These are phyloP conservation scores for Idaea dimidiata DNA, from an alignment of 2,888 invertebrate genomes.

Conservation along the genomic window DNA sequence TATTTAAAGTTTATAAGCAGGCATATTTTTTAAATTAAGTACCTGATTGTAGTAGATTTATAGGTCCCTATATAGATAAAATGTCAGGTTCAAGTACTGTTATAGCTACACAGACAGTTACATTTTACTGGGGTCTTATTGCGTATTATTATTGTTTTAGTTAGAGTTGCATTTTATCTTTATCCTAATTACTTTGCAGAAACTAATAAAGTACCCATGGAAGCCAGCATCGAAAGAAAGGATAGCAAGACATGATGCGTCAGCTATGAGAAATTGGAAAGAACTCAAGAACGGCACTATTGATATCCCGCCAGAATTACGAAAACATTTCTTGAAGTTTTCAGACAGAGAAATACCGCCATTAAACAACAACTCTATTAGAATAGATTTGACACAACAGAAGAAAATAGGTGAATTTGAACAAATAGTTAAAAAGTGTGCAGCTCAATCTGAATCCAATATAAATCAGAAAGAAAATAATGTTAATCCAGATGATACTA, in stretches of 20 bases:
- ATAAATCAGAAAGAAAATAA: not conserved
- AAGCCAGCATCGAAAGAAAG: slow-evolving; percentile 77
- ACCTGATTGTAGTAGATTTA: no score
- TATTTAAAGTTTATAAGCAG: no score
- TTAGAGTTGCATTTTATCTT: not conserved
- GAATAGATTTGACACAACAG: slow-evolving; percentile 52
- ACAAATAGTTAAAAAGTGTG: slow-evolving; percentile 69
- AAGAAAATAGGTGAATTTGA: slow-evolving; percentile 69
- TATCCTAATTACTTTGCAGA: slow-evolving; percentile 56
- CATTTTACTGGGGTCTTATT: no score
- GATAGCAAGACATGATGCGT: slow-evolving; percentile 83
- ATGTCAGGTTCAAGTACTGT: no score
- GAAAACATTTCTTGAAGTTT: slow-evolving; percentile 84
- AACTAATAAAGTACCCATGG: slow-evolving; percentile 85
- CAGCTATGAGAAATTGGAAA: slow-evolving; percentile 86
- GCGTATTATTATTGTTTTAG: no score
- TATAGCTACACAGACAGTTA: no score
- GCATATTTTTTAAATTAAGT: no score
- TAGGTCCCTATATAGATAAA: no score
- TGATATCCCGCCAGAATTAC: slow-evolving; percentile 65
- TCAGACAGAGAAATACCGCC: slow-evolving; percentile 79
- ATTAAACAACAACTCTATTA: slow-evolving; percentile 54
- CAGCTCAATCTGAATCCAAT: slow-evolving; percentile 37
- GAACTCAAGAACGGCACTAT: slow-evolving; percentile 80
- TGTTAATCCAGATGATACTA: slow-evolving; percentile 6